A percentile compares a stretch with the other conserved stretches of the same genome.
phyloP scores from a whole-genome alignment of 2,113 vertebrate genomes.

The Mustela lutreola region DNA sequence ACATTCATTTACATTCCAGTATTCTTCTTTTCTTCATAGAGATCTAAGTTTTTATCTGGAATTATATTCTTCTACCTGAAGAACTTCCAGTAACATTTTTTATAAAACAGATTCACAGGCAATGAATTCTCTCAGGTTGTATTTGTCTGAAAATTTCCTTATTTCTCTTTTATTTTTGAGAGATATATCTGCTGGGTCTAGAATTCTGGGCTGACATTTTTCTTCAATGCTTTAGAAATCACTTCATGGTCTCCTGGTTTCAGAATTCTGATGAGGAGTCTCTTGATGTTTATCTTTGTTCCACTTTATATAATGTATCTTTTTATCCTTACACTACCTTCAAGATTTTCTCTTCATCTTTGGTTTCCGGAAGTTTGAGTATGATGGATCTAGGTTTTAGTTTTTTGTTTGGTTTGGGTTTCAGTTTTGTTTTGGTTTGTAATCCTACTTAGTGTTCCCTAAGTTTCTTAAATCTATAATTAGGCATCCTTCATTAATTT shows the following conservation, averaged over 20 bases:
- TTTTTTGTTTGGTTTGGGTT: neutral
- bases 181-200: neutral
- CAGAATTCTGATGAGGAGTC: neutral
- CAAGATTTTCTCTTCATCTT: neutral
- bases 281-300: slow-evolving; percentile 16
- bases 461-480: neutral
- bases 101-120: neutral
- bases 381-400: neutral
- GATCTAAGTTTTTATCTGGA: neutral
- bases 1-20: neutral
- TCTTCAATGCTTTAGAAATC: neutral
- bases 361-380: neutral
- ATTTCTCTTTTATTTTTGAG: slow-evolving; percentile 38
- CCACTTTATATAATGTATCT: neutral
- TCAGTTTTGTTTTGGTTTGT: neutral
- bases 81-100: neutral
- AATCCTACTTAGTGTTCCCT: neutral
- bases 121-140: neutral
- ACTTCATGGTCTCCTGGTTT: neutral
- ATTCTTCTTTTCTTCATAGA: neutral
- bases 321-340: neutral
- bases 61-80: neutral
- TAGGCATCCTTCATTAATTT: neutral
- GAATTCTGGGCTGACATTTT: neutral
- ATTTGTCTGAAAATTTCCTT: neutral